Percentiles rank a stretch among this genome's conserved stretches.
phyloP scores from a whole-genome alignment of 2,888 invertebrate species.

The Drosophila peninsularis region DNA sequence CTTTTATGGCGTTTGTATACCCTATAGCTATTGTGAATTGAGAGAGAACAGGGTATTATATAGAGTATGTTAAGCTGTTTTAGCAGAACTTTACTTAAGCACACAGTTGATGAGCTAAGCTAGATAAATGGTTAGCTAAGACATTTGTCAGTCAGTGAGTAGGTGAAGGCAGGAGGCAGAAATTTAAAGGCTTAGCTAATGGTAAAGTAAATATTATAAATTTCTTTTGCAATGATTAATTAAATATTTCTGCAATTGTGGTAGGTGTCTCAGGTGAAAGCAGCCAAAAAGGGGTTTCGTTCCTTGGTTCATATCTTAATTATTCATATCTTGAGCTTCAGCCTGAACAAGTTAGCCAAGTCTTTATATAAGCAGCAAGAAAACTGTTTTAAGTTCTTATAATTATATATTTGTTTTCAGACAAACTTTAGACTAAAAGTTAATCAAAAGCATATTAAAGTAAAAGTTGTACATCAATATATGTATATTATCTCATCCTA shows the following conservation, averaged over 20 bases:
- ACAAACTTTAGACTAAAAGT: too few species aligned
- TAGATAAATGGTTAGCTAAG: background rate
- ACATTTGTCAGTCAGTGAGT: background rate
- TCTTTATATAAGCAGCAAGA: background rate
- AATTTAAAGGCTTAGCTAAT: background rate
- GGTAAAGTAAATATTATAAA: background rate
- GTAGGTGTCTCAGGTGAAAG: background rate
- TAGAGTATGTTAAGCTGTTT: background rate
- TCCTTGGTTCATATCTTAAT: too few species aligned
- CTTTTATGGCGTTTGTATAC: constrained; percentile 58
- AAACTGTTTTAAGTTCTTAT: background rate
- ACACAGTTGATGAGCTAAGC: background rate
- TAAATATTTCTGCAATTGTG: background rate
- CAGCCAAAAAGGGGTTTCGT: too few species aligned
- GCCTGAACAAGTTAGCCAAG: too few species aligned
- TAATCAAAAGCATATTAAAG: too few species aligned
- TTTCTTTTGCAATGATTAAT: too few species aligned
- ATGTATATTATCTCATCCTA: too few species aligned
- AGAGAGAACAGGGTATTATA: background rate
- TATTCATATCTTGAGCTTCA: too few species aligned
- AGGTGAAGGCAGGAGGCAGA: too few species aligned
- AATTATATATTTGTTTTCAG: too few species aligned
- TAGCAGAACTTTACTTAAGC: too few species aligned
- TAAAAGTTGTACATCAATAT: too few species aligned
- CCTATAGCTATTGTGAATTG: constrained; percentile 7